phyloP scores from a whole-genome alignment of 2,888 invertebrate species.

The Orchestes rusci region DNA sequence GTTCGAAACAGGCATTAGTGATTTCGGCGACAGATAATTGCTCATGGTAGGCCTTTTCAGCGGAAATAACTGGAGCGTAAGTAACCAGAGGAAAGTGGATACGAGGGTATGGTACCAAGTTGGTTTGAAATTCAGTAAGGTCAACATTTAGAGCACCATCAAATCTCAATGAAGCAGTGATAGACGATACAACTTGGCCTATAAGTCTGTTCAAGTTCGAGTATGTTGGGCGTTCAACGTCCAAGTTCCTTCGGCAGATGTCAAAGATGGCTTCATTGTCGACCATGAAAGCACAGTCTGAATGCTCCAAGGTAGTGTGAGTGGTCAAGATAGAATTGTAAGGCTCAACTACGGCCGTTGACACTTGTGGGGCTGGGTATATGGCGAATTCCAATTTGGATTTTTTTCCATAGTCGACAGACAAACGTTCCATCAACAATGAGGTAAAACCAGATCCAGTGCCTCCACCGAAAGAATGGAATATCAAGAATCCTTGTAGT shows the following conservation, averaged over 20 bases:
- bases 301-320: constrained; percentile 81
- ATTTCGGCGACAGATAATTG: constrained; percentile 86
- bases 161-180: constrained; percentile 86
- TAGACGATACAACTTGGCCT: constrained; percentile 82
- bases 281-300: constrained; percentile 87
- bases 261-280: too few species aligned
- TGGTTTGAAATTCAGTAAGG: constrained; percentile 90
- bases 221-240: constrained; percentile 78
- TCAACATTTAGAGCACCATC: constrained; percentile 91
- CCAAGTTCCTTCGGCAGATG: constrained; percentile 79
- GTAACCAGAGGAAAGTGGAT: too few species aligned
- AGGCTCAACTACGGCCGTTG: constrained; percentile 76
- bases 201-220: constrained; percentile 82
- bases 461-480: constrained; percentile 87
- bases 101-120: constrained; percentile 92
- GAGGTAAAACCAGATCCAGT: constrained; percentile 92
- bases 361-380: constrained; percentile 91
- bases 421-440: constrained; percentile 83
- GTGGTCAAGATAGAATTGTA: constrained; percentile 92
- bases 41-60: constrained; percentile 90
- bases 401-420: constrained; percentile 90
- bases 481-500: constrained; percentile 79
- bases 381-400: constrained; percentile 90
- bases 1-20: constrained; percentile 92
- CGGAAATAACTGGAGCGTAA: constrained; percentile 86